phyloP scores from a whole-genome alignment of 30 jellyfish, hydroid and myxozoan species.

The Euphysa ruthae region DNA sequence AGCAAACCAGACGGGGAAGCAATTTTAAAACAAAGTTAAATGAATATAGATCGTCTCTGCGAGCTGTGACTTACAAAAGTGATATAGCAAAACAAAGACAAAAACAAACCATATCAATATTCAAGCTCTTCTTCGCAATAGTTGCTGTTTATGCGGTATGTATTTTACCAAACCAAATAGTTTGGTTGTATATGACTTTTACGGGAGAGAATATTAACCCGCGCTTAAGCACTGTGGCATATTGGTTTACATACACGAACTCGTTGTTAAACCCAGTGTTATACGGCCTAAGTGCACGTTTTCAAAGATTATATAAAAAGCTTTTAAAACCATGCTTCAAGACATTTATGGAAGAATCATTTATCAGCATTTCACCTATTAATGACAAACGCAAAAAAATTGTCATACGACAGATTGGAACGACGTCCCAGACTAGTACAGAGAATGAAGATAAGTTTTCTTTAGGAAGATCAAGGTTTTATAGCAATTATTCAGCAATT shows the following conservation, averaged over 20 bases:
- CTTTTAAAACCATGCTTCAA: not conserved
- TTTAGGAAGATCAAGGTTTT: no score
- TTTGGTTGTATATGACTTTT: constrained; percentile 32
- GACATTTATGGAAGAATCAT: no score
- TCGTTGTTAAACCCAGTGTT: constrained; percentile 44
- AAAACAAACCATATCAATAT: constrained; percentile 26
- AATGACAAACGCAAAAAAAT: no score
- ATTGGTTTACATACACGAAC: constrained; percentile 48
- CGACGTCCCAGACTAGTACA: no score
- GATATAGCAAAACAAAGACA: constrained; percentile 21
- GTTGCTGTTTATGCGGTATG: constrained; percentile 42
- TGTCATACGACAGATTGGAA: no score
- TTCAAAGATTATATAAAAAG: not conserved
- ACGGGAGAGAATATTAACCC: not conserved
- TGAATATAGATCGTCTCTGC: not conserved
- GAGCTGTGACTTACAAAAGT: not conserved
- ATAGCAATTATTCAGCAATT: no score
- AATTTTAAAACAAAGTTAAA: not conserved
- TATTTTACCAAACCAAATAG: constrained; percentile 43
- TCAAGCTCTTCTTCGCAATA: constrained; percentile 26
- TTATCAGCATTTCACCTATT: no score
- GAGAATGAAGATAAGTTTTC: no score
- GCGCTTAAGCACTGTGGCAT: not conserved
- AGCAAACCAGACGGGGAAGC: not conserved
- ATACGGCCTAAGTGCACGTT: constrained; percentile 31